A percentile compares a stretch with the other conserved stretches of the same genome.
phyloP scores from a whole-genome alignment of 2,797 vertebrate genomes.

The Neostethus bicornis region DNA sequence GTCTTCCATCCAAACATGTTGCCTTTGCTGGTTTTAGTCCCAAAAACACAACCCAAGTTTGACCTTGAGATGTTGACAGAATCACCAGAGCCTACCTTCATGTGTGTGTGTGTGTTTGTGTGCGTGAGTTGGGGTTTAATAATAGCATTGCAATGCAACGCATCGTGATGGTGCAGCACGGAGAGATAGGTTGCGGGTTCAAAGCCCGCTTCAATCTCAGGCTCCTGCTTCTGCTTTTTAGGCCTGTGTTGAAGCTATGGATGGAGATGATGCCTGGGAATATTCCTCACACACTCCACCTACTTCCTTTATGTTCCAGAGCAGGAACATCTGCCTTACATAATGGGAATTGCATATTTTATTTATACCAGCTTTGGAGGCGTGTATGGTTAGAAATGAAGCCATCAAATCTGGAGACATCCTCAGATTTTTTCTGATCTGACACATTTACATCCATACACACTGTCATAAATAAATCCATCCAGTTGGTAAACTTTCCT shows the following conservation, averaged over 20 bases:
- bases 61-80: slow-evolving; percentile 78
- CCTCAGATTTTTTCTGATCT: slow-evolving; percentile 11
- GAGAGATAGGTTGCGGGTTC: slow-evolving; percentile 28
- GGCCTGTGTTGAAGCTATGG: slow-evolving; percentile 50
- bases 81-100: slow-evolving; percentile 39
- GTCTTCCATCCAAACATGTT: slow-evolving; percentile 32
- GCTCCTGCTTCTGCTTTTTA: slow-evolving; percentile 22
- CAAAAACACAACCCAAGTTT: slow-evolving; percentile 47
- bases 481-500: background rate
- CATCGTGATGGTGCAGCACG: slow-evolving; percentile 55
- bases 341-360: slow-evolving; percentile 64
- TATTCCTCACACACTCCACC: background rate
- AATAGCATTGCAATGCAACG: slow-evolving; percentile 57
- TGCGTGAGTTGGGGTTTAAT: slow-evolving; percentile 33
- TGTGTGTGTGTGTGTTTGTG: slow-evolving; percentile 13
- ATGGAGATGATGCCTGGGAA: slow-evolving; percentile 51
- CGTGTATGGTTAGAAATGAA: slow-evolving; percentile 29
- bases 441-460: background rate
- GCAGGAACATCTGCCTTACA: slow-evolving; percentile 47
- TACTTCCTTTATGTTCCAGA: background rate
- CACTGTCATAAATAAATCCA: no score
- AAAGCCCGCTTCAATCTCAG: slow-evolving; percentile 21
- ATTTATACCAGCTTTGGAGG: slow-evolving; percentile 56
- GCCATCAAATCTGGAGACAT: slow-evolving; percentile 31
- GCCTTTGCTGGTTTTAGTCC: slow-evolving; percentile 13